Conservation (phyloP, 1,140 invertebrate genomes). For the Goniozus legneri region DNA sequence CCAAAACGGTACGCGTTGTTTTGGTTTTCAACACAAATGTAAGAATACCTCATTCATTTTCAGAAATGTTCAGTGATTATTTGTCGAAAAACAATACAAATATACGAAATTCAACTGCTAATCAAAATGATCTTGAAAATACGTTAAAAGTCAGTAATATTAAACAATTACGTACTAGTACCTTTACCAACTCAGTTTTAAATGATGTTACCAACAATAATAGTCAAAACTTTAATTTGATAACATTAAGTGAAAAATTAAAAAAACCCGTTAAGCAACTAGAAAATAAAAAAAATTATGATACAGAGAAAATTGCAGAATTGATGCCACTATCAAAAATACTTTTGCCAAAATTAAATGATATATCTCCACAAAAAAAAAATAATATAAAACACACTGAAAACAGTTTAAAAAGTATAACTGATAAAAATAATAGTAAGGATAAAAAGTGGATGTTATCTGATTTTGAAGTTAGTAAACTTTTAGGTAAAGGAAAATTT, state of each 20-base stretch:
- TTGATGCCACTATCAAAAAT: slow-evolving; percentile 35
- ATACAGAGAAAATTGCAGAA: slow-evolving; percentile 27
- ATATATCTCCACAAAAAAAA: slow-evolving; percentile 10
- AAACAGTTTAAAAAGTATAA: slow-evolving; percentile 5
- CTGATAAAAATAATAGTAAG: slow-evolving; percentile 15
- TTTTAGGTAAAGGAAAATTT: slow-evolving; percentile 96
- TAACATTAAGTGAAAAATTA: neutral
- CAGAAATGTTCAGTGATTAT: too few species aligned
- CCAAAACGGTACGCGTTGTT: too few species aligned
- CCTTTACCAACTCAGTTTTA: slow-evolving; percentile 3
- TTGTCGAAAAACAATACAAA: too few species aligned
- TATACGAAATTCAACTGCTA: neutral
- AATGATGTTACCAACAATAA: slow-evolving; percentile 6
- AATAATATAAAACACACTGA: neutral
- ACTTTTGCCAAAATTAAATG: slow-evolving; percentile 3
- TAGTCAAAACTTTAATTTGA: too few species aligned
- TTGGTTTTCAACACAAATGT: too few species aligned
- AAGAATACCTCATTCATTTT: too few species aligned
- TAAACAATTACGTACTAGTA: slow-evolving; percentile 19
- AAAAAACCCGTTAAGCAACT: neutral
- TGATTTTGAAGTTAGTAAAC: slow-evolving; percentile 93
- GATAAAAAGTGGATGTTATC: slow-evolving; percentile 73
- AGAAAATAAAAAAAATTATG: neutral
- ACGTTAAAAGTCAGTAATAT: slow-evolving; percentile 13
- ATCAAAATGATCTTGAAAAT: neutral